Evolutionary conservation across 1,140 invertebrate species (phyloP), one percentile per base, ranked within the genome.

Genomic region (Musca vetustissima): DNA sequence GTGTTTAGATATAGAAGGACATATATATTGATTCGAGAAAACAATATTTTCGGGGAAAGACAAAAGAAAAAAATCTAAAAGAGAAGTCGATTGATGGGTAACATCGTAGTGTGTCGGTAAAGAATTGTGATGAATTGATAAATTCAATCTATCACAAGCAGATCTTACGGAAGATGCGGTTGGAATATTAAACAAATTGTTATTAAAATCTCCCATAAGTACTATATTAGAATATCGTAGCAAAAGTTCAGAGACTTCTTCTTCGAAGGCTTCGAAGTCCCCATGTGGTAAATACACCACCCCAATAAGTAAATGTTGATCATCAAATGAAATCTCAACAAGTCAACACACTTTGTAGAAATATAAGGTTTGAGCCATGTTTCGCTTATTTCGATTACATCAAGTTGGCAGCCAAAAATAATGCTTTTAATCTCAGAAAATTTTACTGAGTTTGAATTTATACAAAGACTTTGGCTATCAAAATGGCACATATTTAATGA

Each of bases 161-260:
- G 47, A 49, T 15, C 47, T 14, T 15, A 49, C 13, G n/a, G n/a
- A 2, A 2, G n/a, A 14, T 14, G 47, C 13, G 2, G 13, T 49
- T 2, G 47, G n/a, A 17, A 17, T 49, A 17, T 49, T 17, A 14
- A 49, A 49, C 14, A 49, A 49, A 49, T 15, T 55, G 14, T 55
- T 55, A 14, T 55, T 55, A 22, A 22, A 55, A 19, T 55, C 52
- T 14, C 52, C 52, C 52, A 55, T 55, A 55, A 55, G 21, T 8
- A 55, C 9, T 14, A 55, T 22, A 8, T 55, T 55, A 14, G 19
- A 24, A 22, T 55, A 55, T 6, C 22, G 22, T 22, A 55, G 19
- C 14, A 55, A 8, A 8, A 55, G 24, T 24, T 55, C 52, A 11
- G 11, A 55, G 13, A 55, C 24, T 14, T 55, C 22, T 11, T 24